Evolutionary conservation across 1,140 invertebrate species (phyloP), one percentile per base, ranked within the genome.

Genomic region (Zaprionus camerounensis): DNA sequence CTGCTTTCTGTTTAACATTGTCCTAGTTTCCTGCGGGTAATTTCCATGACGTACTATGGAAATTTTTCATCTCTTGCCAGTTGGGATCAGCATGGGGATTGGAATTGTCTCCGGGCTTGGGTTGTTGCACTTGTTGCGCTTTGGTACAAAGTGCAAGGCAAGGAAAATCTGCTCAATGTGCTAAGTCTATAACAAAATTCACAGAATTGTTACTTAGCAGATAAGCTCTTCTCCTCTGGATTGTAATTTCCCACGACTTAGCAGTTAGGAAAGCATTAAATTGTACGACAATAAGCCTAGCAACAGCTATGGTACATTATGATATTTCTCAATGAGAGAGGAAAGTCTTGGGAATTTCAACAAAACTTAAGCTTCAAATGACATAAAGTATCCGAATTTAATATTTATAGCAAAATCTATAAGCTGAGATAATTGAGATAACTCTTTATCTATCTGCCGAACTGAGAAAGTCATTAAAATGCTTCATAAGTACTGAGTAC

Each of bases 11-110:
- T 70, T 65, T 57, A 72, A 22, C 74, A 72, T 77, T 80, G 78
- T 80, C 78, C 78, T 80, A 80, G 75, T 78, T 80, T 80, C 61
- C 24, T 71, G 53, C 56, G 57, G 56, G 53, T 63, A 70, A 75
- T 31, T 80, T 80, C 78, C 78, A 78, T 80, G 78, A 80, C 75
- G 75, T 26, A 17, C 20, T 71, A 64, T 81, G 71, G 76, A 78
- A 78, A 75, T 26, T 58, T 78, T 67, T 46, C 67, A 44, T 31
- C 62, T 55, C 24, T 49, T 28, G 41, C 46, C 4, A 1, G 20
- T 51, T 20, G 46, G 46, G 12, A 51, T 51, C 46, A 17, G n/a
- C 44, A 22, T 49, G 2, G 44, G 17, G 28, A 53, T 62, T 46
- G 51, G 49, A 36, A 56, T 65, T 58, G 26, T 17, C 41, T 68